Evolutionary conservation across 2,113 vertebrate species (phyloP).

Genomic region (Corythaeola cristata): DNA sequence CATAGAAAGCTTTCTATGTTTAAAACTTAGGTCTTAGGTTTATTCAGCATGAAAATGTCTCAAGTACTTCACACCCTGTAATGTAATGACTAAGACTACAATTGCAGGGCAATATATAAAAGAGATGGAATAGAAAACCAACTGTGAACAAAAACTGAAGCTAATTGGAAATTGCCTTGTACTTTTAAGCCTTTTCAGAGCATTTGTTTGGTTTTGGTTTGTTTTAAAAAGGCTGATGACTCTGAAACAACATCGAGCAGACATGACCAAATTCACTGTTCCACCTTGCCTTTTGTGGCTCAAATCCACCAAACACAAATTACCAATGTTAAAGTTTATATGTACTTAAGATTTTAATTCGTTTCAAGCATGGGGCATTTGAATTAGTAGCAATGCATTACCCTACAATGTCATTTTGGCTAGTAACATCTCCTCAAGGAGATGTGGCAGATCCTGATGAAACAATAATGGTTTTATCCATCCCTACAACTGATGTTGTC

Average conservation of each 20-base stretch:
- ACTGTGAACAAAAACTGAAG: neutral
- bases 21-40: neutral
- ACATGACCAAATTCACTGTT: neutral
- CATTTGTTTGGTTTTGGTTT: neutral
- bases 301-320: neutral
- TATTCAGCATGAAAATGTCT: neutral
- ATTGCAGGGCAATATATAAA: neutral
- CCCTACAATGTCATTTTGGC: neutral
- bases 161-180: conserved; percentile 1
- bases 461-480: neutral
- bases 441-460: neutral
- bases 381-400: neutral
- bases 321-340: neutral
- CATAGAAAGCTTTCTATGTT: neutral
- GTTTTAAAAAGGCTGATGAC: neutral
- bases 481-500: neutral
- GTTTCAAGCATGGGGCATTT: neutral
- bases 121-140: neutral
- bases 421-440: neutral
- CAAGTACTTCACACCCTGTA: neutral
- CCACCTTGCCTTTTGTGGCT: neutral
- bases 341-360: neutral
- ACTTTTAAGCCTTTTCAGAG: neutral
- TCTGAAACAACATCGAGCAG: neutral
- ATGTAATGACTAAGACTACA: neutral